Base-by-base conservation (phyloP, 2,113 vertebrate species). In the Cololabis saira region DNA sequence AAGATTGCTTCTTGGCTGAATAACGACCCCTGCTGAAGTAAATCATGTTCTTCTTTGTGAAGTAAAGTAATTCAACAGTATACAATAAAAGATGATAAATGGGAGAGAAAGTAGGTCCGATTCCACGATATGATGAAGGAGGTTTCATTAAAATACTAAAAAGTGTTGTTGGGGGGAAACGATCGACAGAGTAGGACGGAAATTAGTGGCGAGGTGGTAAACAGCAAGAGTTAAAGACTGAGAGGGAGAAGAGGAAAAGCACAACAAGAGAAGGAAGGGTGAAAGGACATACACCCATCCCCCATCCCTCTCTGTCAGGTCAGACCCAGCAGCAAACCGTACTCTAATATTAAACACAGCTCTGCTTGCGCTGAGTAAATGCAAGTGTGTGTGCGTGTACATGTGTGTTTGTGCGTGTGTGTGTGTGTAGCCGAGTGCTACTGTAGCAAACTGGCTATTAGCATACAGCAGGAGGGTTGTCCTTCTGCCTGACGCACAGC, bases 281-380 rank as follows among this genome's bases (percentile, higher is more conserved):
- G 56, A 70, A 79, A 70, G 64, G 61, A 83, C 54, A 47, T 40
- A 6, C 24, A 18, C 61, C 76, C 85, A 75, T 68, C 82, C 80
- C 78, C 86, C 64, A 59, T 44, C 5, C n/a, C 45, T 18, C 49
- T 22, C 57, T 71, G 27, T 48, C 80, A 76, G 79, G 79, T 84
- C 83, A 66, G 61, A 27, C 59, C 43, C 19, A 13, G 71, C 61
- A 75, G 60, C 79, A 87, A 74, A 80, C 50, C 75, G 80, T 63
- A 62, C 44, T 64, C 37, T 87, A 82, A 90, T 89, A 79, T 81
- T 85, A 80, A 80, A 66, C 78, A 83, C 73, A 78, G 69, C 64
- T 73, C 71, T 4, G 3, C 43, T 47, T 60, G 22, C 7, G 27
- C 50, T 27, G 13, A n/a, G 15, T 59, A 21, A 58, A 19, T 14